These are phyloP conservation scores for Cydia fagiglandana DNA, from an alignment of 1,140 invertebrate species.

Conservation along the genomic window DNA sequence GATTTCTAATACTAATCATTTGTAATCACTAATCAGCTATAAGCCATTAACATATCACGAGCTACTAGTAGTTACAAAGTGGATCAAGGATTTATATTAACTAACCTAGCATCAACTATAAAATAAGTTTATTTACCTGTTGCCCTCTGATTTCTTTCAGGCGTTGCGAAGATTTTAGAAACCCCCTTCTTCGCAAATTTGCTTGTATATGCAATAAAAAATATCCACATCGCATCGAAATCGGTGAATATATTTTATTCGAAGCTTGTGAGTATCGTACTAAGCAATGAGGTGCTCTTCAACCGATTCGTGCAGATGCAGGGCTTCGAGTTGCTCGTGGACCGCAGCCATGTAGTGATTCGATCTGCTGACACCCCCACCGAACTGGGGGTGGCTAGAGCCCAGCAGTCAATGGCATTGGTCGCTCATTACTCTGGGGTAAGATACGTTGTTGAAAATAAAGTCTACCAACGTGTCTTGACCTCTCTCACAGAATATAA, in stretches of 20 bases:
- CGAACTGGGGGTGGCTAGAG: conserved; percentile 33
- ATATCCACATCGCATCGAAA: conserved; percentile 32
- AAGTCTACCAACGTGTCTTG: conserved; percentile 36
- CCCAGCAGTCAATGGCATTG: conserved; percentile 35
- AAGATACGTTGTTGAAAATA: conserved; percentile 36
- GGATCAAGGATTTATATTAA: no score
- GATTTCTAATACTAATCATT: no score
- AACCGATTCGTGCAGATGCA: conserved; percentile 37
- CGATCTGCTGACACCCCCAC: background rate
- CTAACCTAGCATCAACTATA: background rate
- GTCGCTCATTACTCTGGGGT: conserved; percentile 41
- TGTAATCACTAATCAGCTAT: no score
- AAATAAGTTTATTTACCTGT: background rate
- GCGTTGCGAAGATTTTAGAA: conserved; percentile 40
- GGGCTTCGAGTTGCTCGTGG: conserved; percentile 21
- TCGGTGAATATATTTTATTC: conserved; percentile 40
- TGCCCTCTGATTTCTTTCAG: conserved; percentile 38
- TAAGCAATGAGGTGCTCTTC: conserved; percentile 44
- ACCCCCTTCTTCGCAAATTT: conserved; percentile 42
- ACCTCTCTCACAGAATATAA: conserved; percentile 7
- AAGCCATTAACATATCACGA: no score
- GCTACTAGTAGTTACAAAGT: no score
- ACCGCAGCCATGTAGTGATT: conserved; percentile 8
- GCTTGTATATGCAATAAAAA: conserved; percentile 35
- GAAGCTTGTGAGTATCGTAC: conserved; percentile 37